These are phyloP conservation scores for Nemopilema nomurai DNA, from an alignment of 30 jellyfish, hydroid and myxozoan species.

Conservation along the genomic window DNA sequence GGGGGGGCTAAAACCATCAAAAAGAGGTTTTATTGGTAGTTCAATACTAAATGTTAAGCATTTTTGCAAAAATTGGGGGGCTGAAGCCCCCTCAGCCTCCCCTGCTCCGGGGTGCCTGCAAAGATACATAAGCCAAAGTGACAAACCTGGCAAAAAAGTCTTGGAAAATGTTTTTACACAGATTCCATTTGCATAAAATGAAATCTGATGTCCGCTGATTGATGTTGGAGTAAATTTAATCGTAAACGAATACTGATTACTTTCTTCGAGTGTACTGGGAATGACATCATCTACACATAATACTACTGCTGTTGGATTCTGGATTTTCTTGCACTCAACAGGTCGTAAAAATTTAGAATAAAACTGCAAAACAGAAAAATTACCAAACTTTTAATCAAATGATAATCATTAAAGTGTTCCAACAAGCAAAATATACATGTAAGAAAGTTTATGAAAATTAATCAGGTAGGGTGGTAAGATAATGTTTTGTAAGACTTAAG, in stretches of 20 bases:
- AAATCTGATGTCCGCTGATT: slow-evolving; percentile 37
- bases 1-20: too few relatives aligned
- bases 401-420: too few relatives aligned
- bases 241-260: background rate
- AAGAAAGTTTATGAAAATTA: too few relatives aligned
- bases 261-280: slow-evolving; percentile 47
- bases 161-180: slow-evolving; percentile 19
- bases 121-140: too few relatives aligned
- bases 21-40: too few relatives aligned
- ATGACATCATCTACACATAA: slow-evolving; percentile 11
- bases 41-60: too few relatives aligned
- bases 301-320: slow-evolving; percentile 33
- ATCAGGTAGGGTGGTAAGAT: too few relatives aligned
- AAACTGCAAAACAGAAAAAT: slow-evolving; percentile 34
- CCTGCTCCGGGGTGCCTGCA: too few relatives aligned
- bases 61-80: too few relatives aligned
- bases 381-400: background rate
- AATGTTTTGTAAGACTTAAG: too few relatives aligned
- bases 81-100: too few relatives aligned
- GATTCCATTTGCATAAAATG: slow-evolving; percentile 27
- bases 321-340: slow-evolving; percentile 11
- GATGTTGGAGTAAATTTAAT: slow-evolving; percentile 67
- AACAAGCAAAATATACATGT: too few relatives aligned
- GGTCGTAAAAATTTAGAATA: slow-evolving; percentile 36
- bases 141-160: slow-evolving; percentile 49